These are phyloP conservation scores for Drosophila neotestacea DNA, from an alignment of 2,888 invertebrate genomes.

Conservation along the genomic window DNA sequence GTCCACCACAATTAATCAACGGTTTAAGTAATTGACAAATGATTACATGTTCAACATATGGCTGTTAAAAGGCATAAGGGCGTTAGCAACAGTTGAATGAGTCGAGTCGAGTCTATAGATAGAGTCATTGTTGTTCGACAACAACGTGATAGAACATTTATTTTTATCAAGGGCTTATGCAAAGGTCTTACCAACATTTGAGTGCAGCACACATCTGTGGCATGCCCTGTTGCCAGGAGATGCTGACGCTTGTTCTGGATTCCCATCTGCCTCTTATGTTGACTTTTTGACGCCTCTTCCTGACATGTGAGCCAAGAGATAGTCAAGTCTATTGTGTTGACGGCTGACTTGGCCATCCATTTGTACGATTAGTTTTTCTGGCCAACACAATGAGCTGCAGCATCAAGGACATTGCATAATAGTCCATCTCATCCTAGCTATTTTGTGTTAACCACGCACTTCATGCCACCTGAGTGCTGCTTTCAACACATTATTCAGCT, in stretches of 20 bases:
- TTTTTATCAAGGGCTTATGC: slow-evolving; percentile 63
- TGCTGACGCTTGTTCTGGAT: slow-evolving; percentile 17
- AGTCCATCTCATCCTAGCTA: background rate
- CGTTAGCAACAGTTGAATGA: slow-evolving; percentile 31
- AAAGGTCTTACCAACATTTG: slow-evolving; percentile 34
- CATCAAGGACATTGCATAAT: slow-evolving; percentile 62
- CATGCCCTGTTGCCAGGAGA: slow-evolving; percentile 39
- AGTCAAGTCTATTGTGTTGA: slow-evolving; percentile 47
- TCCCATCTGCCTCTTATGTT: slow-evolving; percentile 42
- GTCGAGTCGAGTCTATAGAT: background rate
- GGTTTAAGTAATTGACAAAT: slow-evolving; percentile 79
- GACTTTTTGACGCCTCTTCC: slow-evolving; percentile 44
- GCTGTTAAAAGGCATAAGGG: slow-evolving; percentile 10
- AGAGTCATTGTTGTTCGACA: slow-evolving; percentile 13
- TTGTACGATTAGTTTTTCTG: slow-evolving; percentile 69
- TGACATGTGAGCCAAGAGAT: slow-evolving; percentile 46
- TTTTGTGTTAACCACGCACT: slow-evolving; percentile 33
- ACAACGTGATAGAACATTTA: slow-evolving; percentile 22
- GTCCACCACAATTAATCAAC: slow-evolving; percentile 67
- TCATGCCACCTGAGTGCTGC: slow-evolving; percentile 46
- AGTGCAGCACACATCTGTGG: slow-evolving; percentile 51
- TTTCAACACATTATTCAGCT: slow-evolving; percentile 66
- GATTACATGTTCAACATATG: slow-evolving; percentile 69
- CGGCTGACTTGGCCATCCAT: slow-evolving; percentile 54
- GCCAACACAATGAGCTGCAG: slow-evolving; percentile 59